Conservation (phyloP, 2,888 invertebrate genomes). For the Apodemia duryi region DNA sequence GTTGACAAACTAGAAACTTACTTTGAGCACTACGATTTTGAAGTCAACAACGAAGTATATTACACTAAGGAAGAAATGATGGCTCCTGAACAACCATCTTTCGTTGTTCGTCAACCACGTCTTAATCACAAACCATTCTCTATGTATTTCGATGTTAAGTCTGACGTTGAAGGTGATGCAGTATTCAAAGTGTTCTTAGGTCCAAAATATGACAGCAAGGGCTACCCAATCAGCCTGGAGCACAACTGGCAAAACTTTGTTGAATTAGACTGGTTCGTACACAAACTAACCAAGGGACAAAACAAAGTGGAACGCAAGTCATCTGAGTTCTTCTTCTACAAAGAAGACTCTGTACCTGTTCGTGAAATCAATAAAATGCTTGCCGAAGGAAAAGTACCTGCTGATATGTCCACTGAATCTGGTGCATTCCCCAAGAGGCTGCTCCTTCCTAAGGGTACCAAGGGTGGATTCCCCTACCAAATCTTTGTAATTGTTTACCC, state of each 20-base stretch:
- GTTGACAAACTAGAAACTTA: constrained; percentile 61
- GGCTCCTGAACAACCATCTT: constrained; percentile 52
- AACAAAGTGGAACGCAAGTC: constrained; percentile 83
- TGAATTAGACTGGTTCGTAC: constrained; percentile 80
- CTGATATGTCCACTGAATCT: constrained; percentile 73
- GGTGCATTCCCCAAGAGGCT: constrained; percentile 83
- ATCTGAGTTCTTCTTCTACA: constrained; percentile 80
- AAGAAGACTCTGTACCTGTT: constrained; percentile 81
- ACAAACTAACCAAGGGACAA: constrained; percentile 79
- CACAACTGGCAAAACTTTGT: constrained; percentile 81
- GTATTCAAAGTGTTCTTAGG: constrained; percentile 83
- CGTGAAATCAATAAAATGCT: constrained; percentile 79
- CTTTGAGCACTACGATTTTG: constrained; percentile 80
- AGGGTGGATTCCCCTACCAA: constrained; percentile 82
- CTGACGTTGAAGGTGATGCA: constrained; percentile 78
- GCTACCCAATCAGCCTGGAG: constrained; percentile 68
- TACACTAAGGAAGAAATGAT: constrained; percentile 48
- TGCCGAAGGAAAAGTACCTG: constrained; percentile 70
- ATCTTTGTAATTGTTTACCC: constrained; percentile 82
- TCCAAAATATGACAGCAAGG: constrained; percentile 82
- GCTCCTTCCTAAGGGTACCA: constrained; percentile 85
- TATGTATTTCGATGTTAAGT: constrained; percentile 78
- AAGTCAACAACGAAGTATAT: constrained; percentile 77
- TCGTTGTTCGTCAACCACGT: constrained; percentile 83
- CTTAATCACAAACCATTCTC: constrained; percentile 85